phyloP scores from a whole-genome alignment of 2,113 vertebrate genomes.

The Coregonus clupeaformis region DNA sequence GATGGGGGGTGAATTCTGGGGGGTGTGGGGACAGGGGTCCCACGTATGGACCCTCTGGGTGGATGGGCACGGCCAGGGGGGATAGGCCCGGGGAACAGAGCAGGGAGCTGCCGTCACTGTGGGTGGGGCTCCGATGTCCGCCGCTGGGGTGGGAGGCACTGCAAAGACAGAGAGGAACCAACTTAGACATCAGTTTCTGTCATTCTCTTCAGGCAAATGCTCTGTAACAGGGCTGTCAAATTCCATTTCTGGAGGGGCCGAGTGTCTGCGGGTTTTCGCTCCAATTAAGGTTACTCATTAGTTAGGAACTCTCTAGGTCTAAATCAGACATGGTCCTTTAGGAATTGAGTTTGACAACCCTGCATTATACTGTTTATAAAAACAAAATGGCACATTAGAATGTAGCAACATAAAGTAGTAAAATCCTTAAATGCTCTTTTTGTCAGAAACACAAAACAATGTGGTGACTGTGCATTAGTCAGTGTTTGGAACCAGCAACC shows the following conservation, averaged over 20 bases:
- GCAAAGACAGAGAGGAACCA: neutral
- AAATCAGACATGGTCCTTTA: too few species aligned
- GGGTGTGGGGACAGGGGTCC: conserved; percentile 48
- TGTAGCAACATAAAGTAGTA: too few species aligned
- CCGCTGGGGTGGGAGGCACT: conserved; percentile 11
- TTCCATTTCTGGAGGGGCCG: too few species aligned
- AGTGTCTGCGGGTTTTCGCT: too few species aligned
- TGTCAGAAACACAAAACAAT: too few species aligned
- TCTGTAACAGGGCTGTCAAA: too few species aligned
- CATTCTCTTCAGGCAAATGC: neutral
- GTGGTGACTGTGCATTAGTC: neutral
- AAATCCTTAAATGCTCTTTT: too few species aligned
- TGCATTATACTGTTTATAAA: too few species aligned
- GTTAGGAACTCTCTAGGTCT: too few species aligned
- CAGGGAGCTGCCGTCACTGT: conserved; percentile 14
- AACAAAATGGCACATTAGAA: too few species aligned
- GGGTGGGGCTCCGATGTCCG: neutral
- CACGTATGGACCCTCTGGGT: conserved; percentile 49
- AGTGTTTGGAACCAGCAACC: neutral
- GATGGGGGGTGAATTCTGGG: conserved; percentile 30
- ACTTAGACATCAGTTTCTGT: neutral
- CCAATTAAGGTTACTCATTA: too few species aligned
- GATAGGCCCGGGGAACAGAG: conserved; percentile 4
- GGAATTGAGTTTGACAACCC: too few species aligned
- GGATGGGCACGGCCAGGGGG: conserved; percentile 31